Evolutionary conservation across 1,140 invertebrate species (phyloP), one percentile per base, ranked within the genome.

Genomic region (Drosophila subobscura): DNA sequence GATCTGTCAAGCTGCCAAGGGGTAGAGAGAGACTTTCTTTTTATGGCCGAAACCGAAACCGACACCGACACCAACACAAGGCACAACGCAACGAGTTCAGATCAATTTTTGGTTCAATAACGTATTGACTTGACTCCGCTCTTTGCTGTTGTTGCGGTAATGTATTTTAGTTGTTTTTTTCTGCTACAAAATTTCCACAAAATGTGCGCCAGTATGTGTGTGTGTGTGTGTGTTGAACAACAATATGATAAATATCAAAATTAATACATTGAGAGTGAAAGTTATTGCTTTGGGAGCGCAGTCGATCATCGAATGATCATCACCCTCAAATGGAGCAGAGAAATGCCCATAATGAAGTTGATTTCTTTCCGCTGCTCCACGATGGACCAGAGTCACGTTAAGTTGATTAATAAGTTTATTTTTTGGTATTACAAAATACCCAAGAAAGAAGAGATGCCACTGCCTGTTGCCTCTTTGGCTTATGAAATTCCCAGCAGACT

Each of bases 231-330:
- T 81, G 49, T 74, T 79, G 83, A 52, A 76, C 84, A 88, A 88
- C 83, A 86, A 86, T 86, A 88, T 83, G 83, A 89, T 88, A 89
- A 89, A 89, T 89, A 89, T 89, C 77, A 83, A 90, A 90, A 90
- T 80, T 84, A 83, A 90, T 90, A 90, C 88, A 88, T 90, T 73
- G 88, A 90, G 89, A 90, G 88, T 90, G 88, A 90, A 90, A 90
- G 88, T 90, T 90, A 86, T 90, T 86, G 79, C 84, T 79, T 75
- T 86, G 60, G 79, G 68, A 74, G 73, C 73, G 46, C 46, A 72
- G 68, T 81, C 68, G 68, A 86, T 85, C 77, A 80, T 86, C 55
- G 73, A 51, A 74, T 78, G 70, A 78, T 84, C 56, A 72, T 56
- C 16, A 57, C 58, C 10, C 25, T 59, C 12, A 54, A 41, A 6